Base-by-base conservation (phyloP, 2,888 invertebrate genomes). In the Erebia aethiops region DNA sequence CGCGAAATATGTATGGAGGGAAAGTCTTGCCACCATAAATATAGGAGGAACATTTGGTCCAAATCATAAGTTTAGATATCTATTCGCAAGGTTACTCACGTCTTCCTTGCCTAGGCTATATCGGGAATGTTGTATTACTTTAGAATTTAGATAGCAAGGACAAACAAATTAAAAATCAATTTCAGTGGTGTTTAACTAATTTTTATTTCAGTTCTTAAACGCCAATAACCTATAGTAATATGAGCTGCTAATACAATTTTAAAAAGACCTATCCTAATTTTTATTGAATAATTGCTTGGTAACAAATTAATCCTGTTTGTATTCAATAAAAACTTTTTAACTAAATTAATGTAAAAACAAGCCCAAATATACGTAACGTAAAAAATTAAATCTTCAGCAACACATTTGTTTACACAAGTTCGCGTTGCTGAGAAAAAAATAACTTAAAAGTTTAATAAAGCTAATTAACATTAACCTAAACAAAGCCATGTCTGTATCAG, bases 141-240 rank as follows among this genome's bases (percentile, higher is more conserved):
- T n/a, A n/a, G n/a, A n/a, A n/a, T n/a, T n/a, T n/a, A 21, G 4
- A 26, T 26, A 26, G 0, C 7, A 35, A 7, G 35, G 26, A 26
- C 26, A 26, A 35, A 35, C 16, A 60, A n/a, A 57, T 41, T 18
- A 67, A 67, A 58, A 67, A 67, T 46, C 58, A 57, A 49, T 65
- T 77, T 75, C 78, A 76, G 82, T 84, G 84, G 86, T 91, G 88
- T 92, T 92, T 92, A 92, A 90, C 92, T 93, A 92, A 86, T 92
- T 93, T 92, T 91, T 92, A 58, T 92, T 88, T 93, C 93, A 93
- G 93, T 93, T 93, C 93, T 92, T 93, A 93, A 91, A 90, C 91
- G 93, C 92, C 91, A 90, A 89, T 92, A 91, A 90, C 91, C 91
- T 93, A 92, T 60, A 60, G 10, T 46, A 91, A 88, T 91, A 92